Evolutionary conservation across 1,140 invertebrate genomes (phyloP), one percentile per base, ranked within the genome.

Genomic region (Atta cephalotes): DNA sequence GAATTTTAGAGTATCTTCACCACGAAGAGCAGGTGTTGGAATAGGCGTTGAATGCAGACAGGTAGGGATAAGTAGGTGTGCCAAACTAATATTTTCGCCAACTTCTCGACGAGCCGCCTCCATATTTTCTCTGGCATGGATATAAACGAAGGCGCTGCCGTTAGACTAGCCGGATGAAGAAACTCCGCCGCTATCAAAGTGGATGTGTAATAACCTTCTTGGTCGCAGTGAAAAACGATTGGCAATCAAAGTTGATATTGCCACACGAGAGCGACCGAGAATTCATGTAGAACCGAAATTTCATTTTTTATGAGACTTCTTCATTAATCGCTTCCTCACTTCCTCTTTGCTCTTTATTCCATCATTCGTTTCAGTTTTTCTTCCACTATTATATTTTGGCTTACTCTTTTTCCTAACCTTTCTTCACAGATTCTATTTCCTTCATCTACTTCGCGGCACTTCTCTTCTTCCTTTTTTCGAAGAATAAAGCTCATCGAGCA

Each of bases 181-280:
- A 87, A 63, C 62, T 58, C 58, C 70, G 39, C 12, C 56, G 25
- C 77, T 68, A 68, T 63, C 86, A 68, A 91, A 88, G 90, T 88
- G 86, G 90, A 88, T 91, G 86, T 90, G 88, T 92, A 93, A 93
- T 93, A 91, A 93, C 86, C 88, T 92, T 92, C 90, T 89, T 88
- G 56, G 81, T 72, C 49, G 51, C 66, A 81, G 80, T 91, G 91
- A 92, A 88, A 92, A 93, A 93, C 91, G 91, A 93, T 93, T 93
- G 93, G 88, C 92, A 93, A 93, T 92, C 92, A 91, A 93, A 93
- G 89, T 93, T 92, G 89, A 87, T 92, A 91, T 91, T 91, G 80
- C 88, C 56, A 63, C 60, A 63, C 3, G 86, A 51, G 53, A 62
- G 66, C 51, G 74, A 35, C 51, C 66, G 60, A 60, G 49, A 86